Conservation (phyloP, 1,140 invertebrate genomes). For the Batillaria attramentaria region DNA sequence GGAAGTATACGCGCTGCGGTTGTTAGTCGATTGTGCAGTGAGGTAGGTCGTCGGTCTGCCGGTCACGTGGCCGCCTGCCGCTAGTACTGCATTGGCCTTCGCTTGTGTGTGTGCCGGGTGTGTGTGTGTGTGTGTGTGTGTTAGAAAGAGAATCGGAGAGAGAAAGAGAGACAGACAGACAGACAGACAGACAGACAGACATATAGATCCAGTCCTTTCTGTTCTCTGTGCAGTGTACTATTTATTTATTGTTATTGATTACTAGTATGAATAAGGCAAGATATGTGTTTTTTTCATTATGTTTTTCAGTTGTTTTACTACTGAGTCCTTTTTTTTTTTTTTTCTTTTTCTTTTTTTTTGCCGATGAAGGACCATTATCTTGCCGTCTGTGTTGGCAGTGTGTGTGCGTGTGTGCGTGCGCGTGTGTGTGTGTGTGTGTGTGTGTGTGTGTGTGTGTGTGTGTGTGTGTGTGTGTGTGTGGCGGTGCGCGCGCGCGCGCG, state of each 20-base stretch:
- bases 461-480: neutral
- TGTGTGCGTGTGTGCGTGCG: neutral
- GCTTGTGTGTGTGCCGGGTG: too few relatives aligned
- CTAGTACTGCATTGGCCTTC: too few relatives aligned
- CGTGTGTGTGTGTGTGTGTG: neutral
- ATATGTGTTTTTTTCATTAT: neutral
- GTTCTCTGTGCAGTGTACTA: neutral
- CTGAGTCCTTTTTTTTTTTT: neutral
- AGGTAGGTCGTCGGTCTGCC: too few relatives aligned
- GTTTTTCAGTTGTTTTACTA: neutral
- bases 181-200: too few relatives aligned
- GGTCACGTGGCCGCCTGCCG: too few relatives aligned
- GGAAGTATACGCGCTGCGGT: too few relatives aligned
- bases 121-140: too few relatives aligned
- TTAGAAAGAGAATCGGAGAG: too few relatives aligned
- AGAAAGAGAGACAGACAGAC: too few relatives aligned
- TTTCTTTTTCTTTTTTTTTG: neutral
- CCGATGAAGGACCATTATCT: neutral
- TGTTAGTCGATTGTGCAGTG: too few relatives aligned
- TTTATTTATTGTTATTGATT: neutral
- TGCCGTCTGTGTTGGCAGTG: neutral
- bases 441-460: neutral
- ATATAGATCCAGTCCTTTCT: too few relatives aligned
- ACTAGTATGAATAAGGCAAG: neutral
- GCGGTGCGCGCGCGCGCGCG: neutral